A percentile compares a stretch with the other conserved stretches of the same genome.
These are phyloP conservation scores for Leptopilina boulardi DNA, from an alignment of 1,140 invertebrate genomes.

Conservation along the genomic window DNA sequence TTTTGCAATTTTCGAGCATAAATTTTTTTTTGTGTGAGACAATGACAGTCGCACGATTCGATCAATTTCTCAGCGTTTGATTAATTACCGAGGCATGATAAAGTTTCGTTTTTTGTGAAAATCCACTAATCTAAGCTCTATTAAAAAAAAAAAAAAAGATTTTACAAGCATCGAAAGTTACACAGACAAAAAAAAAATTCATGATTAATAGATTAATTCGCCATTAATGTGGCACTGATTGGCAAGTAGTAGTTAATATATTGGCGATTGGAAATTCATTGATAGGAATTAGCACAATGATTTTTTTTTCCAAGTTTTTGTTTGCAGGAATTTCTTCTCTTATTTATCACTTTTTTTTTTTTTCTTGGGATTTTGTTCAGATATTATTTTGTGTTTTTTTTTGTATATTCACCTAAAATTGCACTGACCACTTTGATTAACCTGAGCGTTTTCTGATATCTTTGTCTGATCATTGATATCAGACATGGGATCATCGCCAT, in stretches of 20 bases:
- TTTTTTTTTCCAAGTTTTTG: background rate
- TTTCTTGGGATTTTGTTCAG: constrained; percentile 29
- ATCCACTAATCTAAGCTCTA: background rate
- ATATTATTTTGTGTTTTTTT: constrained; percentile 47
- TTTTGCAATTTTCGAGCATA: too few relatives aligned
- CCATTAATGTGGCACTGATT: constrained; percentile 31
- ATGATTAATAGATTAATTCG: background rate
- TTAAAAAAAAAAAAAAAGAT: background rate
- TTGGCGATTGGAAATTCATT: background rate
- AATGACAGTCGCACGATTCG: too few relatives aligned
- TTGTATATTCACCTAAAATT: constrained; percentile 59
- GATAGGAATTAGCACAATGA: background rate
- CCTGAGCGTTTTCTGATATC: constrained; percentile 49
- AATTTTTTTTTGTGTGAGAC: too few relatives aligned
- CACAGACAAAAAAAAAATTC: background rate
- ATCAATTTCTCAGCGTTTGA: background rate
- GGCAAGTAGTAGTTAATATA: constrained; percentile 1
- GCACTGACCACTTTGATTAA: constrained; percentile 57
- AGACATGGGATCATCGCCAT: constrained; percentile 71
- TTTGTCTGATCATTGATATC: constrained; percentile 67
- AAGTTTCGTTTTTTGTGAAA: background rate
- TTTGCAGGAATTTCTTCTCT: background rate
- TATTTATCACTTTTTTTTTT: background rate
- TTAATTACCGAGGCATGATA: background rate
- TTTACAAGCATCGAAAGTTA: background rate